Evolutionary conservation across 2,797 vertebrate genomes (phyloP), one percentile per base, ranked within the genome.

Genomic region (Cyclopterus lumpus): DNA sequence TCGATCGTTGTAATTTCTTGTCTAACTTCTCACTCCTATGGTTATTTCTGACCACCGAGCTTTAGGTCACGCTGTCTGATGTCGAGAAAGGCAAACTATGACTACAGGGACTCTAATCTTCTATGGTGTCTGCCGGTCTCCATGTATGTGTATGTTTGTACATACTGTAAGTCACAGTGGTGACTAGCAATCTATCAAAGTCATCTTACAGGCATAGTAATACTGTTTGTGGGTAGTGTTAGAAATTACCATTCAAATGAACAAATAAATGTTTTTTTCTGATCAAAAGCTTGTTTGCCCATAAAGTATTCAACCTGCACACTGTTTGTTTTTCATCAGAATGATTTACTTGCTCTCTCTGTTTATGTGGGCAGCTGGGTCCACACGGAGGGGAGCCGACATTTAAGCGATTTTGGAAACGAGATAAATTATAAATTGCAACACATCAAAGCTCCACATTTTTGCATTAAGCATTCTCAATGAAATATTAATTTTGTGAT

Each of bases 81-180:
- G 61, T 49, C 67, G 24, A 72, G 73, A 87, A 77, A 89, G 73
- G 44, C 82, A 87, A 74, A 86, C 76, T 79, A 68, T 83, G 73
- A 77, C 70, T 44, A 11, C 36, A 65, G 38, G 48, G 61, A 65
- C 71, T 78, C 65, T 83, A 75, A 88, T 79, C 66, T 72, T 66
- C 71, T 8, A 70, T 65, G 30, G 55, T 58, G 16, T 40, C 49
- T 32, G 36, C 42, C 63, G 70, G 51, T 73, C 68, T 70, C 38
- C 58, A 9, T 44, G 9, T 68, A 14, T 12, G 11, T 67, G 65
- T 76, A 61, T 70, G 30, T 80, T 61, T 78, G 24, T 26, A 58
- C 34, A 51, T 65, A 26, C 12, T n/a, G n/a, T n/a, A n/a, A n/a
- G 42, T 2, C 24, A 60, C 55, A 46, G 10, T 34, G 36, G 51